Percentiles rank a stretch among this genome's conserved stretches.
These are phyloP conservation scores for Betta splendens DNA, from an alignment of 2,797 vertebrate species.

Conservation along the genomic window DNA sequence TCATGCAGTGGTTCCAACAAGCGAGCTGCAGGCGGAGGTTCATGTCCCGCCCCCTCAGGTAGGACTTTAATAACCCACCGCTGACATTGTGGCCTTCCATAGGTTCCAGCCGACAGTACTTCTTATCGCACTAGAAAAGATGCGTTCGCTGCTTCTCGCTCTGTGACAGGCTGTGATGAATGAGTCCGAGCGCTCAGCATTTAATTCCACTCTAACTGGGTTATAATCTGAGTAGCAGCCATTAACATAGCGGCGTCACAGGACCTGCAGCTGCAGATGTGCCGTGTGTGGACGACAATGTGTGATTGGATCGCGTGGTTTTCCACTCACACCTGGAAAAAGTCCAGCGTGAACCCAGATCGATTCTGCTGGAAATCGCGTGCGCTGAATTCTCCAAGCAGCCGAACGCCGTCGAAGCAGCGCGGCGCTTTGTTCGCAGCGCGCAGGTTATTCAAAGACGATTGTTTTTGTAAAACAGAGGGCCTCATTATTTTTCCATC, in stretches of 20 bases:
- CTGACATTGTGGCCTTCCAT: too few species aligned
- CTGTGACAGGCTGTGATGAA: constrained; percentile 29
- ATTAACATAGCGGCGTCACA: constrained; percentile 43
- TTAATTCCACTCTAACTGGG: constrained; percentile 21
- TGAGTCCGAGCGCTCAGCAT: constrained; percentile 13
- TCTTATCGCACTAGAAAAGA: neutral
- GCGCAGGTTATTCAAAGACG: constrained; percentile 1
- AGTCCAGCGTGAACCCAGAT: neutral
- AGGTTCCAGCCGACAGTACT: too few species aligned
- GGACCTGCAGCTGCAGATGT: constrained; percentile 18
- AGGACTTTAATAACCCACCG: too few species aligned
- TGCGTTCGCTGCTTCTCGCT: neutral
- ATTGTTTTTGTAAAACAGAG: constrained; percentile 30
- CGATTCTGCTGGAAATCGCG: neutral
- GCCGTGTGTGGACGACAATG: neutral
- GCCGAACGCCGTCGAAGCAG: too few species aligned
- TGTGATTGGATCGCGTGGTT: neutral
- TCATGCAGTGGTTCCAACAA: too few species aligned
- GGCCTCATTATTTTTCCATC: constrained; percentile 42
- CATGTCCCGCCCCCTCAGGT: too few species aligned
- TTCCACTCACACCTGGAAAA: neutral
- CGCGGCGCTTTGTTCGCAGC: constrained; percentile 14
- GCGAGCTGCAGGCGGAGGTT: too few species aligned
- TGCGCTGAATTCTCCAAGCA: neutral
- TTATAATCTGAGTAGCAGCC: constrained; percentile 29